Conservation (phyloP, 2,797 vertebrate species). For the Amblyopsis hoosieri region DNA sequence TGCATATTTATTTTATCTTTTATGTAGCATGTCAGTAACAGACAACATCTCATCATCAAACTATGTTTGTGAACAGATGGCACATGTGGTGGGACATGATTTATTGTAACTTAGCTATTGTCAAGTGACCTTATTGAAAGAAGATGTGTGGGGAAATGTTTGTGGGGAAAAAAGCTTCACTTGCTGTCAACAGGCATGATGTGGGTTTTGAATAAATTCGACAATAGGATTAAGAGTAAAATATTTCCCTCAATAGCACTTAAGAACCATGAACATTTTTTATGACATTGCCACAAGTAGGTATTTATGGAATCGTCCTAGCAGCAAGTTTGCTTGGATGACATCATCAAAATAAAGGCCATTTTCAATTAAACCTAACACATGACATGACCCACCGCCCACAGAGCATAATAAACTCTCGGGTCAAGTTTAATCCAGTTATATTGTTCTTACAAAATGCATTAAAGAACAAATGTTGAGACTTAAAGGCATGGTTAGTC, state of each 20-base stretch:
- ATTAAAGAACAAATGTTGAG: too few species aligned
- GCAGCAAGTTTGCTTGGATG: constrained; percentile 30
- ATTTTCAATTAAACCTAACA: not conserved
- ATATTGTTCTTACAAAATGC: not conserved
- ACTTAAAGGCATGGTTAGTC: too few species aligned
- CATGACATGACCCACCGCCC: not conserved
- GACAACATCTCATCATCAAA: constrained; percentile 6
- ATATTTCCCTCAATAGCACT: not conserved
- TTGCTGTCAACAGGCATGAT: not conserved
- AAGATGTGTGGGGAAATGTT: constrained; percentile 10
- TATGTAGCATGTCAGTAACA: constrained; percentile 21
- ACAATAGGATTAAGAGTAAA: not conserved
- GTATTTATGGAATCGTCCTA: not conserved
- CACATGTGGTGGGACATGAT: constrained; percentile 21
- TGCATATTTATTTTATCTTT: constrained; percentile 2
- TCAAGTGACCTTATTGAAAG: constrained; percentile 21
- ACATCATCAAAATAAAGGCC: constrained; percentile 13
- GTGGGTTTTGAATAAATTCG: constrained; percentile 1
- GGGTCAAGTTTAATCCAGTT: not conserved
- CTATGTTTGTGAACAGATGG: constrained; percentile 37
- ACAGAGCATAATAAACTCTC: not conserved
- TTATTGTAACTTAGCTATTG: constrained; percentile 19
- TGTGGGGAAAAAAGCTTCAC: constrained; percentile 1
- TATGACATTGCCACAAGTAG: not conserved
- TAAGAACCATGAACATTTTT: constrained; percentile 6